Base-by-base conservation (phyloP, 2,797 vertebrate species). In the Jordanella pulchra region DNA sequence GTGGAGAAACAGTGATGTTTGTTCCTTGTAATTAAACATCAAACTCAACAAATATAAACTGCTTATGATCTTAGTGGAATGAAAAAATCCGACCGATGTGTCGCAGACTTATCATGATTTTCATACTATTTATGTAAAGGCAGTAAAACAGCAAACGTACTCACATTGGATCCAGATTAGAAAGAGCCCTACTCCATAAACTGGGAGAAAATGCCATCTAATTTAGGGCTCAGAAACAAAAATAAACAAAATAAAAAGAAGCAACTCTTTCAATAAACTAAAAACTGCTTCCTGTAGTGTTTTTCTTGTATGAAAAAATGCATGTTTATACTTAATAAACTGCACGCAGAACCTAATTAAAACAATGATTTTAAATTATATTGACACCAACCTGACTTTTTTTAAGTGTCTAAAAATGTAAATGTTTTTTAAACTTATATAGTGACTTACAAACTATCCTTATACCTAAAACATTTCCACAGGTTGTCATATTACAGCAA, bases 11-110 rank as follows among this genome's bases (percentile, higher is more conserved):
- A 65, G 25, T 6, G 2, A 23, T 51, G 28, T 72, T 82, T n/a
- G 63, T 73, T 82, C 67, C 82, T 81, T 66, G 28, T 81, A 87
- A 86, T 80, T 35, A 81, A 76, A 83, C 72, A 77, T 74, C 53
- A 71, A 75, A 69, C 53, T 27, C n/a, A 67, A 58, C 54, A 54
- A 28, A 48, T 61, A 30, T 50, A 64, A n/a, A 25, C 65, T 77
- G 81, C 67, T 53, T 72, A 69, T 42, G 54, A 32, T 60, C 67
- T 81, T 84, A 79, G 86, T 77, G 82, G 83, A 80, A 83, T 47
- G 58, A 73, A 50, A 79, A n/a, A 80, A 70, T 58, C 42, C 64
- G 86, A 71, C 82, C 76, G 86, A 50, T 78, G 69, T 82, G 73
- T 83, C 55, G n/a, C n/a, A 17, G 18, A 65, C 64, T 48, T 44